phyloP scores from a whole-genome alignment of 2,888 invertebrate genomes.

The Callyntrura guangdongensis region DNA sequence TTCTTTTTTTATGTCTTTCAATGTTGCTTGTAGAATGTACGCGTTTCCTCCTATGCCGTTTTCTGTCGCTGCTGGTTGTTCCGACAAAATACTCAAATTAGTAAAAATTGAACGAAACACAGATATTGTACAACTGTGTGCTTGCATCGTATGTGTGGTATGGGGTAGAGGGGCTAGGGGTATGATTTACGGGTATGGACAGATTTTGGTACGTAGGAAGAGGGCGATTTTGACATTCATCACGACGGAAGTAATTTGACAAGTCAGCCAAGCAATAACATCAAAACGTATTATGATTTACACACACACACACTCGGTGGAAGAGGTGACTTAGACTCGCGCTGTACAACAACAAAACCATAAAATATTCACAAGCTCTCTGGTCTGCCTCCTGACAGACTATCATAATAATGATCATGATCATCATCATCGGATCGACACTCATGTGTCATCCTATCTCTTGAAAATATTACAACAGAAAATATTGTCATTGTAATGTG shows the following conservation, averaged over 20 bases:
- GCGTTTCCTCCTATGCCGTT: slow-evolving; percentile 12
- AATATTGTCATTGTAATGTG: slow-evolving; percentile 45
- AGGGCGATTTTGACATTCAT: slow-evolving; percentile 67
- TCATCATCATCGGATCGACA: neutral
- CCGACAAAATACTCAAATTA: slow-evolving; percentile 52
- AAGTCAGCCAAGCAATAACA: slow-evolving; percentile 70
- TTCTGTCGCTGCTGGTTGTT: slow-evolving; percentile 29
- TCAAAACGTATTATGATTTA: neutral
- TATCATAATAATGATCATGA: too few species aligned
- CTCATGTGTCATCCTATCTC: slow-evolving; percentile 1
- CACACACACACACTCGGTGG: too few species aligned
- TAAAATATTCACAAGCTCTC: slow-evolving; percentile 41
- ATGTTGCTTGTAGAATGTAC: too few species aligned
- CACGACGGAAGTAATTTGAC: slow-evolving; percentile 77
- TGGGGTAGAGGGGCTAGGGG: neutral
- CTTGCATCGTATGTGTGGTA: slow-evolving; percentile 42
- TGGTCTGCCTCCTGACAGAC: too few species aligned
- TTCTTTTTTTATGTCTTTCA: neutral
- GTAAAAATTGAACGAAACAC: slow-evolving; percentile 5
- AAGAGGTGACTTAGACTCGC: slow-evolving; percentile 40
- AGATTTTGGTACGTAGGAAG: slow-evolving; percentile 36
- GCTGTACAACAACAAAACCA: slow-evolving; percentile 1
- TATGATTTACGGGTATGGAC: too few species aligned
- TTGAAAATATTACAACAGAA: slow-evolving; percentile 10
- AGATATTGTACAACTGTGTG: too few species aligned